Evolutionary conservation across 92 coral and sea anemone species (phyloP).

Genomic region (Porites divaricata): DNA sequence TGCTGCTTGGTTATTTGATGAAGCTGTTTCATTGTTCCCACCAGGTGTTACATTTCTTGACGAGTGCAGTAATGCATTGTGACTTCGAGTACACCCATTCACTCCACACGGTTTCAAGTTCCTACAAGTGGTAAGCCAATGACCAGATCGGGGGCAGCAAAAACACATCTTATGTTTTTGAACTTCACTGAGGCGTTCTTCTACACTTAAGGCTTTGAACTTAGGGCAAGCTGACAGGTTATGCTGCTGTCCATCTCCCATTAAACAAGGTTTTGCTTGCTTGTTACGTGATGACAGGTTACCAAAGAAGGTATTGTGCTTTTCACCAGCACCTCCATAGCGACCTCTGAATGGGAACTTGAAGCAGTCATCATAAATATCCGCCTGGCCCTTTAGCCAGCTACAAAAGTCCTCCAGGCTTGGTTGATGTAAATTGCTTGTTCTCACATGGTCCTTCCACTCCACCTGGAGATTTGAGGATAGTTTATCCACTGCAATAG

Average conservation of each 20-base stretch:
- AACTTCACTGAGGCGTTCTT: slow-evolving; percentile 41
- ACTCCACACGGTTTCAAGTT: slow-evolving; percentile 39
- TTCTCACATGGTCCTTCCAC: slow-evolving; percentile 34
- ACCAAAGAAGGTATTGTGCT: slow-evolving; percentile 15
- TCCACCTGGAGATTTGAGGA: slow-evolving; percentile 37
- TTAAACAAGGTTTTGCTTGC: slow-evolving; percentile 16
- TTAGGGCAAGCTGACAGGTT: slow-evolving; percentile 27
- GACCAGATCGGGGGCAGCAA: slow-evolving; percentile 40
- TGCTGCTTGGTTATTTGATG: neutral
- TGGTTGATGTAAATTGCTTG: neutral
- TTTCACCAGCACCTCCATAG: neutral
- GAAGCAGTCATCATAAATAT: slow-evolving; percentile 51
- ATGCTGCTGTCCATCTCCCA: slow-evolving; percentile 52
- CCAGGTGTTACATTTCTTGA: neutral
- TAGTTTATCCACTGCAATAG: slow-evolving; percentile 40
- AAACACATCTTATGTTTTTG: slow-evolving; percentile 42
- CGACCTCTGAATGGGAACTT: neutral
- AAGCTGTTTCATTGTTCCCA: neutral
- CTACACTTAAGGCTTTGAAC: slow-evolving; percentile 37
- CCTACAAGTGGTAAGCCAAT: slow-evolving; percentile 42
- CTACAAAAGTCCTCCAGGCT: slow-evolving; percentile 31
- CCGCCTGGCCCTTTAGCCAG: slow-evolving; percentile 48
- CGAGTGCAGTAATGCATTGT: slow-evolving; percentile 48
- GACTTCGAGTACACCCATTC: slow-evolving; percentile 49
- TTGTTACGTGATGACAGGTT: neutral